Base-by-base conservation (phyloP, 2,888 invertebrate species). In the Xestoiulus laeticollis region DNA sequence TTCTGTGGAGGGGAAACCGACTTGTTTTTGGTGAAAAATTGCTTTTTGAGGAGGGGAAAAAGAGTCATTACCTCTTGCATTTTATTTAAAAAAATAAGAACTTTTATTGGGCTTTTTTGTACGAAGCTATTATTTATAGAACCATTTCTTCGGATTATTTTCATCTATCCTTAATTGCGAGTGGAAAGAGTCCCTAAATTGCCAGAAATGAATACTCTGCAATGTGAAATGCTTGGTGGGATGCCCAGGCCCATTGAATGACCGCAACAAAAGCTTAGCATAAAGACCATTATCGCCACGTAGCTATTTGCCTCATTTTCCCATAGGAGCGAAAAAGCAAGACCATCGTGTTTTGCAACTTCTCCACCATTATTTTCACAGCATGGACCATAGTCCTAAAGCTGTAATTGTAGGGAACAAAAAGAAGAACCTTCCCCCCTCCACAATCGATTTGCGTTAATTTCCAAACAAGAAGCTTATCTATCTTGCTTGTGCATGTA, bases 331-430 rank as follows among this genome's bases (percentile, higher is more conserved):
- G 78, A 78, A n/a, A n/a, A 26, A 1, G 26, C 26, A 78, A 26
- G 68, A 0, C 68, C 68, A 12, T 10, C 22, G 10, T 68, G 68
- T 68, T 38, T 68, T 26, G 78, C 78, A 78, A 78, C 78, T 10
- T 78, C 14, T 26, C 14, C 78, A 78, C 78, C 30, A 78, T 78
- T 78, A 78, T 78, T 78, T 78, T 78, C 78, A 78, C 78, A 78
- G 78, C 78, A 78, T 78, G 78, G 78, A 78, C 78, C 78, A 78
- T 78, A 78, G 78, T 78, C 78, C 78, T 78, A 10, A 26, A 30
- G 30, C 30, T 0, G 26, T 78, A 78, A 78, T 78, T 78, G 78
- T 30, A 10, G 78, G 78, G 30, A 14, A 78, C 78, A 30, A 78
- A 78, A 26, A 78, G 14, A 14, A 22, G 26, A 30, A 78, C 8